phyloP scores from a whole-genome alignment of 2,113 vertebrate genomes.

The Salvelinus namaycush region DNA sequence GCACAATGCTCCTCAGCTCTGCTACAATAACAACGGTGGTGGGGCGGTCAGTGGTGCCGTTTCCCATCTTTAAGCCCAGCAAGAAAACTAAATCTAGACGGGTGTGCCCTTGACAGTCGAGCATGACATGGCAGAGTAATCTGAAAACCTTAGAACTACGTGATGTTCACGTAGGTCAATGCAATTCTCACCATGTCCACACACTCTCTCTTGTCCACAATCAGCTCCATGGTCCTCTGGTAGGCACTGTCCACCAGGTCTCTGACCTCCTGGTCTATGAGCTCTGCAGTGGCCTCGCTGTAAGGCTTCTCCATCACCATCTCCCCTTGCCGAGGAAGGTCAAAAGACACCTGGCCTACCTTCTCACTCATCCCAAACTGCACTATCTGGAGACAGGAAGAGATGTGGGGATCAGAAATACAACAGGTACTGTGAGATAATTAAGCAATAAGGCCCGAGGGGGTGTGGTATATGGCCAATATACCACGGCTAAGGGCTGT shows the following conservation, averaged over 20 bases:
- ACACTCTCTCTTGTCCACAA: slow-evolving; percentile 81
- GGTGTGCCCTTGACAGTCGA: no score
- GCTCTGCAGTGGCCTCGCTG: slow-evolving; percentile 85
- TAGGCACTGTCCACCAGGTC: slow-evolving; percentile 81
- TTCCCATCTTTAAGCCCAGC: no score
- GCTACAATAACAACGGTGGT: no score
- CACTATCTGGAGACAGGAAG: slow-evolving; percentile 75
- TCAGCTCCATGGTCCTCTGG: slow-evolving; percentile 75
- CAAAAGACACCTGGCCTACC: slow-evolving; percentile 90
- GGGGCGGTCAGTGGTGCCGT: no score
- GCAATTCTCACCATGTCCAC: slow-evolving; percentile 81
- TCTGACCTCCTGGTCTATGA: slow-evolving; percentile 86
- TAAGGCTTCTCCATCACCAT: slow-evolving; percentile 89
- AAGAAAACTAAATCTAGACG: no score
- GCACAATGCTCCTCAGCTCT: no score
- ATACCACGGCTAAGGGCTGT: no score
- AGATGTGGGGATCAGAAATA: not conserved
- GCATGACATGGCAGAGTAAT: no score
- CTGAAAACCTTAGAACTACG: not conserved
- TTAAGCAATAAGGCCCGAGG: no score
- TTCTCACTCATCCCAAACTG: slow-evolving; percentile 96
- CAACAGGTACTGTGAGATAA: not conserved
- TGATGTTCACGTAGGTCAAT: not conserved
- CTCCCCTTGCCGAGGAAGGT: slow-evolving; percentile 86
- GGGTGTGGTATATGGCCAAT: no score